Evolutionary conservation across 2,888 invertebrate species (phyloP).

Genomic region (Conistra vaccinii): DNA sequence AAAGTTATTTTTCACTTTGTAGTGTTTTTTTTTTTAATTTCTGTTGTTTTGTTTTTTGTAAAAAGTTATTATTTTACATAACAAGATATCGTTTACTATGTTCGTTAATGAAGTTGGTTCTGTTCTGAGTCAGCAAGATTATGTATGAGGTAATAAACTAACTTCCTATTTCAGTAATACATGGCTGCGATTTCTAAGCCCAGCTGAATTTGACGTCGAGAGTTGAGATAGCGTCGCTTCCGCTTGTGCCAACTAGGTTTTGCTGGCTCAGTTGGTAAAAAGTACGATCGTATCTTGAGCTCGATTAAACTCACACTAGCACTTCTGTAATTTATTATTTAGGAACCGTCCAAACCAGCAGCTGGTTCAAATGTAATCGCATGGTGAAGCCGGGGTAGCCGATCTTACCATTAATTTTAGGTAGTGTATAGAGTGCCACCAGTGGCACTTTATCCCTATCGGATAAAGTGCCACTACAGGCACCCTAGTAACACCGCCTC

Average conservation of each 20-base stretch:
- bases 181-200: slow-evolving; percentile 37
- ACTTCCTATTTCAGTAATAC: slow-evolving; percentile 16
- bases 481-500: too few relatives aligned
- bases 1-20: too few relatives aligned
- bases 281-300: slow-evolving; percentile 30
- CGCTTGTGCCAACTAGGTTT: slow-evolving; percentile 45
- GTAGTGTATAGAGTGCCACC: too few relatives aligned
- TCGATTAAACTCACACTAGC: slow-evolving; percentile 20
- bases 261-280: slow-evolving; percentile 37
- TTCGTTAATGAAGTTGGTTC: background rate
- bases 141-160: background rate
- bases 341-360: too few relatives aligned
- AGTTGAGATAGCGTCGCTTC: slow-evolving; percentile 26
- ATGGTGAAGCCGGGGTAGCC: background rate
- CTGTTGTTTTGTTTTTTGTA: too few relatives aligned
- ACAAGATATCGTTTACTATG: too few relatives aligned
- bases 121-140: background rate
- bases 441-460: too few relatives aligned
- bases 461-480: too few relatives aligned
- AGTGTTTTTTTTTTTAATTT: too few relatives aligned
- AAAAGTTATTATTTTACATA: too few relatives aligned
- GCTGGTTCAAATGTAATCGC: background rate
- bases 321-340: slow-evolving; percentile 11
- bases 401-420: too few relatives aligned
- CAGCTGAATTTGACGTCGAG: slow-evolving; percentile 55